phyloP scores from a whole-genome alignment of 2,113 vertebrate species.

The Arothron firmamentum region DNA sequence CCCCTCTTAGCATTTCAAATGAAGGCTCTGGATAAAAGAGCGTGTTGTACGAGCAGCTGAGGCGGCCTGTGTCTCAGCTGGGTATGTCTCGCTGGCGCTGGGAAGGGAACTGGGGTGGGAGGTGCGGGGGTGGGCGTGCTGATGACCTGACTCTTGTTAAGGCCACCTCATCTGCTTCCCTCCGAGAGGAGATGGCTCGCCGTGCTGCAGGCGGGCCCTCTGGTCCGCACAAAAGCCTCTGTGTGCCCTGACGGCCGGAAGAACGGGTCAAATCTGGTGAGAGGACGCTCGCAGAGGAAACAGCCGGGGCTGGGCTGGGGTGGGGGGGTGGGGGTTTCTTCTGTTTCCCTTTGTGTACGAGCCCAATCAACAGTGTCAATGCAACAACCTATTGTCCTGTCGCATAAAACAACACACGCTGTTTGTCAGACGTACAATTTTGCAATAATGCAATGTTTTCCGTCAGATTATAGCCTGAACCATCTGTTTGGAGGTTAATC shows the following conservation, averaged over 20 bases:
- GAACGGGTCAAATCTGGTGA: background rate
- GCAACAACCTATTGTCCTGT: too few species aligned
- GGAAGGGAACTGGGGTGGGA: conserved; percentile 32
- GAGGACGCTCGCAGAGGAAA: background rate
- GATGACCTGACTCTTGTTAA: conserved; percentile 33
- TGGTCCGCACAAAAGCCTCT: conserved; percentile 1
- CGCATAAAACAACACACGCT: too few species aligned
- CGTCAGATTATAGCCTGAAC: background rate
- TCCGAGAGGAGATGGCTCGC: conserved; percentile 27
- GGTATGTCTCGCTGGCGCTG: conserved; percentile 50
- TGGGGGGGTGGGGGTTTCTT: background rate
- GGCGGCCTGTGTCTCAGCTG: conserved; percentile 58
- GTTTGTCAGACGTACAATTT: too few species aligned
- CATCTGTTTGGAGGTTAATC: conserved; percentile 9
- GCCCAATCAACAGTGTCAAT: too few species aligned
- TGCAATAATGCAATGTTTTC: background rate
- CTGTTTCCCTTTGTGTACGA: too few species aligned
- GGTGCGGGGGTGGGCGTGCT: conserved; percentile 17
- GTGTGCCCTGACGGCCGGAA: background rate
- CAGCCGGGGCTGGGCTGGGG: background rate
- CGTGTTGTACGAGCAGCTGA: conserved; percentile 64
- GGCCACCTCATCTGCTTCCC: conserved; percentile 2
- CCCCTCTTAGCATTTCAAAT: conserved; percentile 76
- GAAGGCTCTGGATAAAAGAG: conserved; percentile 66
- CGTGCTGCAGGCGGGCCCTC: conserved; percentile 40